These are phyloP conservation scores for Epirrhoe tristata DNA, from an alignment of 2,888 invertebrate species.

Conservation along the genomic window DNA sequence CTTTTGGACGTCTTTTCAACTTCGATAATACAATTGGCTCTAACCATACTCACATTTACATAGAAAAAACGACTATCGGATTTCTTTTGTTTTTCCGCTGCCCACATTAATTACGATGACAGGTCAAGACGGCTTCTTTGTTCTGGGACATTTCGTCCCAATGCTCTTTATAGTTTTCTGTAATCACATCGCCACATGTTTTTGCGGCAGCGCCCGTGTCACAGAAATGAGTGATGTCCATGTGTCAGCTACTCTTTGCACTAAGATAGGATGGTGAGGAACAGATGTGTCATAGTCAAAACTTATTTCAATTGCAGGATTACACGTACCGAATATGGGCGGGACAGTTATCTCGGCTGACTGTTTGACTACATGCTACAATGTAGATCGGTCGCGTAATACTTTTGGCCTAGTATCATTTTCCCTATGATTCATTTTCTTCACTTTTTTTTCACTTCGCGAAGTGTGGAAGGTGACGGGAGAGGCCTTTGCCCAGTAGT, in stretches of 20 bases:
- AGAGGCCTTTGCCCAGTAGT: too few relatives aligned
- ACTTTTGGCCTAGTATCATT: too few relatives aligned
- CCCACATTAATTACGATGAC: conserved; percentile 54
- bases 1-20: too few relatives aligned
- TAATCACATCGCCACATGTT: conserved; percentile 65
- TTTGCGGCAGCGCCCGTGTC: conserved; percentile 68
- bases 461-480: too few relatives aligned
- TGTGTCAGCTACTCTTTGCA: conserved; percentile 71
- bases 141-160: conserved; percentile 67
- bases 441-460: too few relatives aligned
- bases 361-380: too few relatives aligned
- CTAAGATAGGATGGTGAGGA: conserved; percentile 55
- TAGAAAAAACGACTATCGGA: conserved; percentile 8
- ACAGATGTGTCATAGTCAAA: not conserved
- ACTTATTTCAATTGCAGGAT: not conserved
- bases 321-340: too few relatives aligned
- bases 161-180: conserved; percentile 69
- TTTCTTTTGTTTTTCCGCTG: conserved; percentile 12
- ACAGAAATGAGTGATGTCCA: conserved; percentile 73
- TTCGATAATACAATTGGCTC: not conserved
- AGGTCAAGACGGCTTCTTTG: conserved; percentile 62
- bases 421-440: too few relatives aligned
- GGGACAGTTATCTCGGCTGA: too few relatives aligned
- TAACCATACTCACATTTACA: not conserved
- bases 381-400: too few relatives aligned